Conservation (phyloP, 2,113 vertebrate genomes). For the Desmodus rotundus region DNA sequence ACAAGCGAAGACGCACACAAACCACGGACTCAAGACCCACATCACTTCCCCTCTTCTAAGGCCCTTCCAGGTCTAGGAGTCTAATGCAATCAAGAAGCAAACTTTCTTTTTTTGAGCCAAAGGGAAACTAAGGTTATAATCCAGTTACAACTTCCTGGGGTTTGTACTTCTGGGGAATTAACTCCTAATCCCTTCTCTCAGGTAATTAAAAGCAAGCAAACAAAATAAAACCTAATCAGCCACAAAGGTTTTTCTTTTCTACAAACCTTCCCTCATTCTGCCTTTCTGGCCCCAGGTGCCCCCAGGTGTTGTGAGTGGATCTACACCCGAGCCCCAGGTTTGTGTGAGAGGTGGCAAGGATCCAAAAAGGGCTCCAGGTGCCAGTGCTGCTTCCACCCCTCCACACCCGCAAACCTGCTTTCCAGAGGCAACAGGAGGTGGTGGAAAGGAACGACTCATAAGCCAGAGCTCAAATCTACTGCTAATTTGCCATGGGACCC, state of each 20-base stretch:
- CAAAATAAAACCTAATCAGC: slow-evolving; percentile 27
- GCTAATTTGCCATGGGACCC: not conserved
- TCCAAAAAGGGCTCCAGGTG: not conserved
- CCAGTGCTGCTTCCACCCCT: not conserved
- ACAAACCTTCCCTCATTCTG: not conserved
- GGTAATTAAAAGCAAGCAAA: slow-evolving; percentile 49
- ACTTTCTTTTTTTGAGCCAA: slow-evolving; percentile 23
- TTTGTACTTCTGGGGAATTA: slow-evolving; percentile 15
- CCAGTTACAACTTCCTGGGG: slow-evolving; percentile 28
- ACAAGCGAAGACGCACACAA: not conserved
- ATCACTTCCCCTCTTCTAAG: not conserved
- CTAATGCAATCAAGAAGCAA: not conserved
- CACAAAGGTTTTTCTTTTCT: not conserved
- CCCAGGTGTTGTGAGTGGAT: not conserved
- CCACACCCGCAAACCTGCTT: not conserved
- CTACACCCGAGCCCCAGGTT: not conserved
- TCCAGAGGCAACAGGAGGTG: not conserved
- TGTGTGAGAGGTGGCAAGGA: not conserved
- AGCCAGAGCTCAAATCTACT: not conserved
- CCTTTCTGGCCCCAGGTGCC: not conserved
- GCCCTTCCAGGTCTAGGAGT: not conserved
- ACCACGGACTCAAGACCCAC: not conserved
- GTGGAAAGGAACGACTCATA: not conserved
- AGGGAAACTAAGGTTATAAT: slow-evolving; percentile 34
- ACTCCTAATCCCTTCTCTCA: not conserved